Evolutionary conservation across 1,140 invertebrate genomes (phyloP).

Genomic region (Saccostrea glomerata): DNA sequence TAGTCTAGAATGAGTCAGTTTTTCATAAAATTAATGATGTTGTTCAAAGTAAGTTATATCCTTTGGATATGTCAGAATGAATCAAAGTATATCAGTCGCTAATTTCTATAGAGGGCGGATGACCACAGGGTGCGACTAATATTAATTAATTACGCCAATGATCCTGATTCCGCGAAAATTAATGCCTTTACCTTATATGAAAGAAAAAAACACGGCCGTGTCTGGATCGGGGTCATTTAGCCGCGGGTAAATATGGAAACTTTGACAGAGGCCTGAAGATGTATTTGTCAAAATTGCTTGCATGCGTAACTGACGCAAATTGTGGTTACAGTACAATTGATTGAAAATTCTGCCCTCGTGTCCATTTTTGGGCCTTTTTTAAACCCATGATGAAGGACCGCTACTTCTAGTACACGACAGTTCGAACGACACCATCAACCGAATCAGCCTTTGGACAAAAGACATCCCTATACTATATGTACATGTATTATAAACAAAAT

Average conservation of each 20-base stretch:
- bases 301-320: conserved; percentile 30
- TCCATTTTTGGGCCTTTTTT: conserved; percentile 3
- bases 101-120: neutral
- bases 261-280: conserved; percentile 26
- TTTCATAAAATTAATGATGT: neutral
- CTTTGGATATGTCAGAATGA: neutral
- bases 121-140: neutral
- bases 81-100: conserved; percentile 6
- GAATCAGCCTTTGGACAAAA: neutral
- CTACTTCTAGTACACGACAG: neutral
- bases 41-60: neutral
- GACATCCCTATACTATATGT: neutral
- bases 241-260: conserved; percentile 24
- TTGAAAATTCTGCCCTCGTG: conserved; percentile 14
- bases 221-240: neutral
- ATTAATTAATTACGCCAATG: neutral
- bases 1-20: no score
- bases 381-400: conserved; percentile 7
- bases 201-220: neutral
- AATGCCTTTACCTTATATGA: neutral
- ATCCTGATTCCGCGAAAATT: neutral
- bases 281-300: conserved; percentile 20
- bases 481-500: neutral
- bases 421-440: conserved; percentile 11
- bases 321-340: conserved; percentile 5